Conservation (phyloP, 2,113 vertebrate genomes). For the Vimba vimba region DNA sequence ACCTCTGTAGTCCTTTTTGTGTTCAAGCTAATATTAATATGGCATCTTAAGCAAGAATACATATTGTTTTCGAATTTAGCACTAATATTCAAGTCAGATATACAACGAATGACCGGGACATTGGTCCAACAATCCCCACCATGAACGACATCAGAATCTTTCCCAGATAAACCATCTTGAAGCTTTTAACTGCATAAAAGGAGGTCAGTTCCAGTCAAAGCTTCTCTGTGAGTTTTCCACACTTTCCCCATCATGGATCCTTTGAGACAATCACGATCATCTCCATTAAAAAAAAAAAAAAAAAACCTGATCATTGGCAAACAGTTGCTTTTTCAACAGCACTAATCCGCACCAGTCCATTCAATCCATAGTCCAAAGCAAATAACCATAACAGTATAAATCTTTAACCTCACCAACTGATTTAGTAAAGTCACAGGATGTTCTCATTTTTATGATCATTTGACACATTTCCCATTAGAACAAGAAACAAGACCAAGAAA, state of each 20-base stretch:
- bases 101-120: not conserved
- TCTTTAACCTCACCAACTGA: not conserved
- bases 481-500: not conserved
- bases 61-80: not conserved
- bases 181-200: constrained; percentile 77
- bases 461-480: not conserved
- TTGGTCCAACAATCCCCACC: not conserved
- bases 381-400: not conserved
- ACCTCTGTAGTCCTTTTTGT: too few species aligned
- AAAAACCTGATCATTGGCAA: not conserved
- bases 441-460: not conserved
- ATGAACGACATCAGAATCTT: not conserved
- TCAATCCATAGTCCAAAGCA: not conserved
- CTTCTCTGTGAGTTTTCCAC: constrained; percentile 86
- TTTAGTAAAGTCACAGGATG: constrained; percentile 9
- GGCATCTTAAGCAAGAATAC: not conserved
- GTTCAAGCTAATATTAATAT: not conserved
- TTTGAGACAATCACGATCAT: not conserved
- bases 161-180: not conserved
- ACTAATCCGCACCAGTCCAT: not conserved
- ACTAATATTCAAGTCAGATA: not conserved
- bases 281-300: not conserved
- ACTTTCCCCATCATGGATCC: too few species aligned
- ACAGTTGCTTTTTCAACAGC: not conserved
- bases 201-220: constrained; percentile 98